A percentile compares a stretch with the other conserved stretches of the same genome.
These are phyloP conservation scores for human DNA, from an alignment of 2,113 vertebrate genomes.

Conservation along the genomic window DNA sequence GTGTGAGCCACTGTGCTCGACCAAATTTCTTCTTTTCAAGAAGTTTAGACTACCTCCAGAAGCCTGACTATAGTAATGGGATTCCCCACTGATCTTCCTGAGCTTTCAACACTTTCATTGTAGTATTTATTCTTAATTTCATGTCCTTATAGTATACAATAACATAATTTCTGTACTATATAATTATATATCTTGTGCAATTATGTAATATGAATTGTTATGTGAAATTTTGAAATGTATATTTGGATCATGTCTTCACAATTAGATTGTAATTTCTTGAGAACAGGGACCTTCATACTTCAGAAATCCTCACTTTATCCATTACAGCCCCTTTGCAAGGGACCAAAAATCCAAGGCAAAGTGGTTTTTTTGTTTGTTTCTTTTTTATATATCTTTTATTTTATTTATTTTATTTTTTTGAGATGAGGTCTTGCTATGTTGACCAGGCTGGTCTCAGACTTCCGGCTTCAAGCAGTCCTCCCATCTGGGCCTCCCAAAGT, in stretches of 20 bases:
- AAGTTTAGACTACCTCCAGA: background rate
- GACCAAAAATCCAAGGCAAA: background rate
- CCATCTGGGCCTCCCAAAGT: background rate
- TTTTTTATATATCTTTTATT: too few relatives aligned
- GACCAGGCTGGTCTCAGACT: too few relatives aligned
- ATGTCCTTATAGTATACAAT: background rate
- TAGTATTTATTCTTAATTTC: constrained; percentile 6
- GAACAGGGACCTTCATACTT: background rate
- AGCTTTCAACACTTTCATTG: background rate
- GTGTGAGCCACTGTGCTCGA: too few relatives aligned
- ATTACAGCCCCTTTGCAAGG: background rate
- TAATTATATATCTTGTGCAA: background rate
- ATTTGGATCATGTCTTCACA: background rate
- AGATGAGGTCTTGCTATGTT: too few relatives aligned
- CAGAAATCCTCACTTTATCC: background rate
- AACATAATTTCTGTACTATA: background rate
- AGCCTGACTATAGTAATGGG: background rate
- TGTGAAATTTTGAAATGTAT: background rate
- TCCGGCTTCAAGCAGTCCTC: too few relatives aligned
- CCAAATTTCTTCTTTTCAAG: background rate
- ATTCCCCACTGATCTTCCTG: background rate
- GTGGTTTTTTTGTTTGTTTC: background rate
- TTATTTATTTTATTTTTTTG: too few relatives aligned
- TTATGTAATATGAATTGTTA: background rate
- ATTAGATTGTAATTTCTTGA: background rate